Base-by-base conservation (phyloP, 2,113 vertebrate genomes). In the Calypte anna region DNA sequence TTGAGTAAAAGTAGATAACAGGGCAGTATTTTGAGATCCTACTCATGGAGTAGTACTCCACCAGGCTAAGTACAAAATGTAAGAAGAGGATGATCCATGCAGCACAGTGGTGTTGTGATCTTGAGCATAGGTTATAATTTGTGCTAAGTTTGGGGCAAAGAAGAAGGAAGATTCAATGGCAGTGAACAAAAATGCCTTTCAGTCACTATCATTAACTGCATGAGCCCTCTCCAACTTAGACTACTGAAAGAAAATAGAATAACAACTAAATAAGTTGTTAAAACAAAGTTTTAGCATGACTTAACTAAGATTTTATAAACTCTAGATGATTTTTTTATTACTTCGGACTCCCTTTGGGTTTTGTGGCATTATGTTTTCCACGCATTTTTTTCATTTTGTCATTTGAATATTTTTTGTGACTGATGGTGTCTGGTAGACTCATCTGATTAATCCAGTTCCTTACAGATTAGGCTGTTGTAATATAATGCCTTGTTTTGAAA, bases 401-500 rank as follows among this genome's bases (percentile, higher is more conserved):
- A 31, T 50, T 76, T 61, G 30, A 79, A n/a, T 58, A 50, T 66
- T 80, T 72, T 84, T 76, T 87, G 73, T 90, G 58, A 67, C 18
- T 0, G 1, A 7, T 44, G 58, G 38, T 0, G 2, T 72, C 48
- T 76, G 43, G 9, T 64, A 48, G 33, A 44, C n/a, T 78, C 16
- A 50, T 8, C 44, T 69, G 61, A 85, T 23, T 74, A 78, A 54
- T 11, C 7, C 30, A 27, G 12, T 48, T 86, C 36, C 36, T 82
- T 58, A 27, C 20, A 22, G 62, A 62, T 48, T 66, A 80, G 22
- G 4, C 50, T 67, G 31, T 33, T 84, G 28, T 72, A 81, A 90
- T 87, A 63, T 59, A 83, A 16, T 63, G 27, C 36, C 25, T 86
- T 86, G 63, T 58, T 92, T 90, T 90, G 54, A 43, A 80, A 63